Evolutionary conservation across 2,113 vertebrate species (phyloP).

Genomic region (Urocitellus parryii): DNA sequence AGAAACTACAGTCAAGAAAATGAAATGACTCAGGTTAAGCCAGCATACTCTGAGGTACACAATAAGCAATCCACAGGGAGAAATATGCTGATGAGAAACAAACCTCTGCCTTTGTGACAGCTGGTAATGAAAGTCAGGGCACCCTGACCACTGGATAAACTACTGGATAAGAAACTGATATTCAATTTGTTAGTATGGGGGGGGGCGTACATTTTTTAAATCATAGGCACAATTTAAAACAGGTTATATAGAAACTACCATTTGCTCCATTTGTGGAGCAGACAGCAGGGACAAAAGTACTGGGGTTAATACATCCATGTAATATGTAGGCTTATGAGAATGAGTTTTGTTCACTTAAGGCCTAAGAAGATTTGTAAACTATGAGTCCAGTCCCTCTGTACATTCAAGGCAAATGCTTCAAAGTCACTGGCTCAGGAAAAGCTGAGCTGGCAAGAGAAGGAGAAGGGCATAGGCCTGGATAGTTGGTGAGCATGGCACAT

Average conservation of each 20-base stretch:
- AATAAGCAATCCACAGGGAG: background rate
- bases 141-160: background rate
- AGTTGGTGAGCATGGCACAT: background rate
- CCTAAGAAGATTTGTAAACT: background rate
- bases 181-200: background rate
- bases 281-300: background rate
- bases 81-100: too few relatives aligned
- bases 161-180: background rate
- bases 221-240: background rate
- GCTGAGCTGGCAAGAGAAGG: background rate
- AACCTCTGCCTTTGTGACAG: background rate
- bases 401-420: background rate
- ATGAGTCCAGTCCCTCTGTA: background rate
- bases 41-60: too few relatives aligned
- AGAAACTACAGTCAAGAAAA: background rate
- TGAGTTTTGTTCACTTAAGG: background rate
- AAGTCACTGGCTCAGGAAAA: background rate
- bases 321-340: background rate
- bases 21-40: background rate
- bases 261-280: background rate
- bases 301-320: rapidly evolving
- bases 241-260: background rate
- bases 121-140: background rate
- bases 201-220: background rate
- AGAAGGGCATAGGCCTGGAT: background rate